Evolutionary conservation across 2,797 vertebrate genomes (phyloP), one percentile per base, ranked within the genome.

Genomic region (Glossophaga mutica): DNA sequence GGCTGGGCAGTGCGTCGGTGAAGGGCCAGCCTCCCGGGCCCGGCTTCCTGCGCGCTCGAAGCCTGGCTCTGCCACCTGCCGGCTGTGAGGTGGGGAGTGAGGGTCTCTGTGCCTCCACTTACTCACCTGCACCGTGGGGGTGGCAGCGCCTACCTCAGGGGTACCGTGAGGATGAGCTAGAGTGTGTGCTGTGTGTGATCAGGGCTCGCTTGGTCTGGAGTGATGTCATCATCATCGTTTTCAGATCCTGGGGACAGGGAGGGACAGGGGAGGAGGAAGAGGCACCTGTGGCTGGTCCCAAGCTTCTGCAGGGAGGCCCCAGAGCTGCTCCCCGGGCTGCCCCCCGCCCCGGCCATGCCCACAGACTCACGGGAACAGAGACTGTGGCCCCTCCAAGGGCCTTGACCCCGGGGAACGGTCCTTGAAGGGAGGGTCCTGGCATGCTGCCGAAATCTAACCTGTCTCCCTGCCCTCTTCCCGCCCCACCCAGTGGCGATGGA

Each of bases 401-500:
- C 82, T 71, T 16, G 55, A 37, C 81, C 42, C 73, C 11, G 2
- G 46, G 57, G 48, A 48, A 8, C 2, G 0, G 34, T 50, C 67
- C 81, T 34, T 6, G 18, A 32, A 19, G 67, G 92, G 94, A n/a
- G 73, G 78, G 57, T 12, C 93, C 52, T 59, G 74, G 74, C 34
- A 34, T 2, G 22, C 87, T 16, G 78, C 79, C 7, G 2, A 32
- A 0, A 0, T 95, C 96, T 97, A 96, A 97, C 82, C 59, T 84
- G 87, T 95, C 89, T 90, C 93, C 89, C 79, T 68, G 9, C 95
- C 86, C 81, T 74, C 88, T 92, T 74, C 95, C 92, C 2, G 19
- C 87, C 93, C 68, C 0, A 18, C 88, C 84, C 48, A 87, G 99
- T 99, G 99, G 99, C 99, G 99, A 99, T 99, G 99, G 99, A 99